A percentile compares a stretch with the other conserved stretches of the same genome.
Conservation (phyloP, 2,888 invertebrate species). For the Stratiomys singularior region DNA sequence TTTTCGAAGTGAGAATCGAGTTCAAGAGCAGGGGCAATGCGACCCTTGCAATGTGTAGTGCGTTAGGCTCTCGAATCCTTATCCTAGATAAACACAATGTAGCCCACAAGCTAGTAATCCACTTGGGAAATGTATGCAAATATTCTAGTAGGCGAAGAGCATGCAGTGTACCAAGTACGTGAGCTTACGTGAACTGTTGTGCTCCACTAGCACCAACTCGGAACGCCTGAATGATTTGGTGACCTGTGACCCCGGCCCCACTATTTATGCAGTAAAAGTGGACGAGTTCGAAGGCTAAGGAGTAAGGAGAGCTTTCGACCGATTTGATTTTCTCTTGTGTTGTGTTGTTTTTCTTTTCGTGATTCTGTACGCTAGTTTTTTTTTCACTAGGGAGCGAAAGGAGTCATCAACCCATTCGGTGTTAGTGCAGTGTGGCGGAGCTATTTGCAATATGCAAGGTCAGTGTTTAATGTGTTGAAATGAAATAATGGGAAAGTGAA, state of each 20-base stretch:
- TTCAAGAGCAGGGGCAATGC: conserved; percentile 32
- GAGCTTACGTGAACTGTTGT: not conserved
- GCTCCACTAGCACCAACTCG: not conserved
- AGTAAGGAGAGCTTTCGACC: conserved; percentile 33
- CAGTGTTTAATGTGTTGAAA: conserved; percentile 37
- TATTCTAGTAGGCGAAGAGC: not conserved
- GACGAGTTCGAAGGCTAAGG: conserved; percentile 20
- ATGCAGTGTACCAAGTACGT: not conserved
- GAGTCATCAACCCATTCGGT: conserved; percentile 38
- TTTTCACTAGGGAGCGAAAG: not conserved
- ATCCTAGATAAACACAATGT: not conserved
- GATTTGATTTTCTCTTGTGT: conserved; percentile 28
- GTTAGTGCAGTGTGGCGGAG: conserved; percentile 25
- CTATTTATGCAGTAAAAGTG: conserved; percentile 38
- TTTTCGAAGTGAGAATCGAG: conserved; percentile 14
- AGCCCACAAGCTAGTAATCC: not conserved
- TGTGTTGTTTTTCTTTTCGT: too few species aligned
- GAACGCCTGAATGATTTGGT: conserved; percentile 13
- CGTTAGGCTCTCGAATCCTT: not conserved
- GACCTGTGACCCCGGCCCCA: conserved; percentile 37
- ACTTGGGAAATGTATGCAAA: conserved; percentile 4
- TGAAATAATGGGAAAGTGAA: conserved; percentile 20
- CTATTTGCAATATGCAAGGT: conserved; percentile 34
- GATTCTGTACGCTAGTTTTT: not conserved
- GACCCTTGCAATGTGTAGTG: conserved; percentile 6